A percentile compares a stretch with the other conserved stretches of the same genome.
Conservation (phyloP, 1,140 invertebrate species). For the Pemphigus obesinymphae region DNA sequence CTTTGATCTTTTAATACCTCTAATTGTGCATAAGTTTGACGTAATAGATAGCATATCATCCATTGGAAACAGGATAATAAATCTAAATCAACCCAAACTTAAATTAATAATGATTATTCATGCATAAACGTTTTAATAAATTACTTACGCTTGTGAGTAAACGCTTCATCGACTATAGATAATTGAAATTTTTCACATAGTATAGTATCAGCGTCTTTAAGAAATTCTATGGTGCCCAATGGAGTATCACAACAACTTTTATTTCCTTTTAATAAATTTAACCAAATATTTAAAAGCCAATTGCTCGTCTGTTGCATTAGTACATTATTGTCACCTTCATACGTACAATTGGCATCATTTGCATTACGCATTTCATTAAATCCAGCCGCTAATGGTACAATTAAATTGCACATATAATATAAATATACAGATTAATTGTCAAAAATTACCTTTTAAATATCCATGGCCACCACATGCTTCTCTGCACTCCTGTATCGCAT, state of each 20-base stretch:
- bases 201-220: slow-evolving; percentile 56
- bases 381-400: slow-evolving; percentile 58
- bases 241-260: slow-evolving; percentile 60
- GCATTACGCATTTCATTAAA: slow-evolving; percentile 79
- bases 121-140: not conserved
- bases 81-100: slow-evolving; percentile 54
- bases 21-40: slow-evolving; percentile 63
- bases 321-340: slow-evolving; percentile 95
- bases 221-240: slow-evolving; percentile 60
- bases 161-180: slow-evolving; percentile 51
- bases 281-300: slow-evolving; percentile 58
- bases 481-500: slow-evolving; percentile 84
- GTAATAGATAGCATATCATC: slow-evolving; percentile 74
- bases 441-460: slow-evolving; percentile 64
- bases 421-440: not conserved
- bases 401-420: slow-evolving; percentile 42
- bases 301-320: slow-evolving; percentile 91
- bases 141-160: slow-evolving; percentile 42
- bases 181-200: slow-evolving; percentile 54
- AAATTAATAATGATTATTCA: slow-evolving; percentile 8
- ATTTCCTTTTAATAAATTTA: slow-evolving; percentile 37
- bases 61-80: slow-evolving; percentile 72
- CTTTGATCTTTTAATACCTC: slow-evolving; percentile 56
- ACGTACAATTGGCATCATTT: slow-evolving; percentile 88
- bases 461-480: slow-evolving; percentile 86